These are phyloP conservation scores for Ylistrum balloti DNA, from an alignment of 1,140 invertebrate species.

Conservation along the genomic window DNA sequence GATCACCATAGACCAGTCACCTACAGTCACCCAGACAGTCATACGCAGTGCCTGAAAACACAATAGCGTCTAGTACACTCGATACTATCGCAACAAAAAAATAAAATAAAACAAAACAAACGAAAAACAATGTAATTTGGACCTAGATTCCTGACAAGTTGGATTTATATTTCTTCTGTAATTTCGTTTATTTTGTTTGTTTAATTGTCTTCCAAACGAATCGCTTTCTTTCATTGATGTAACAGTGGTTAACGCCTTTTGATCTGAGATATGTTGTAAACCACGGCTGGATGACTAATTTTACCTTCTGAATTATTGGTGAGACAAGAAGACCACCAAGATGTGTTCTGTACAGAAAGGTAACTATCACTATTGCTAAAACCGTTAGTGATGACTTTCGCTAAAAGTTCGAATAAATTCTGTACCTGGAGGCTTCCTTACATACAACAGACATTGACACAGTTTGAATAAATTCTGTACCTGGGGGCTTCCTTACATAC, in stretches of 20 bases:
- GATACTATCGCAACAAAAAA: background rate
- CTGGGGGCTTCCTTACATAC: too few species aligned
- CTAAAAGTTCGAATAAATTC: too few species aligned
- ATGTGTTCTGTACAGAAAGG: too few species aligned
- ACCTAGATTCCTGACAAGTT: background rate
- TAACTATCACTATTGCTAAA: too few species aligned
- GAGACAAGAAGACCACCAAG: too few species aligned
- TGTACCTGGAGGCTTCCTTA: too few species aligned
- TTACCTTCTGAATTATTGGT: too few species aligned
- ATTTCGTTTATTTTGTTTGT: background rate
- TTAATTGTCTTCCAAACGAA: background rate
- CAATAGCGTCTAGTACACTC: background rate
- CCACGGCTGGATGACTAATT: too few species aligned
- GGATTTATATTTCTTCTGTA: background rate
- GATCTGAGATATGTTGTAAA: too few species aligned
- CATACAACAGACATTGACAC: too few species aligned
- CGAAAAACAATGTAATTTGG: background rate
- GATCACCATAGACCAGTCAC: background rate
- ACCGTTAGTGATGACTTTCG: too few species aligned
- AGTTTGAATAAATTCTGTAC: too few species aligned
- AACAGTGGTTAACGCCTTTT: background rate
- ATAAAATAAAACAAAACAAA: background rate
- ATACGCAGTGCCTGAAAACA: background rate
- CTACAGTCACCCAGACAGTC: background rate
- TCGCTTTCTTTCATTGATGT: background rate